phyloP scores from a whole-genome alignment of 2,113 vertebrate genomes.

The Eurypyga helias region DNA sequence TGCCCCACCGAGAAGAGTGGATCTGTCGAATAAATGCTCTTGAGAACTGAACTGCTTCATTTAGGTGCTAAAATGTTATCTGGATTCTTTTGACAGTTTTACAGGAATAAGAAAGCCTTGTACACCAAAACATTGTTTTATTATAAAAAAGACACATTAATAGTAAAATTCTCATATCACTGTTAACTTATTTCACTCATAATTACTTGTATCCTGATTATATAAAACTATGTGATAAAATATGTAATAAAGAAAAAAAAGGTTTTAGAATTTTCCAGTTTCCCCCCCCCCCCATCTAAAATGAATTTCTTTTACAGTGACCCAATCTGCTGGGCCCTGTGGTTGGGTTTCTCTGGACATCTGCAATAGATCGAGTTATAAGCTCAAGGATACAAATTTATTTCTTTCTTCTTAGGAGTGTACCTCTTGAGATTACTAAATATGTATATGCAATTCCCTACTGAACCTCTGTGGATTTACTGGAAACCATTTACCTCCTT shows the following conservation, averaged over 20 bases:
- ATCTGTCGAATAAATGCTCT: neutral
- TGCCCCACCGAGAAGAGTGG: neutral
- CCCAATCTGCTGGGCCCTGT: neutral
- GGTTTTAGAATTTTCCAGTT: neutral
- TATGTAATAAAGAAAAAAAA: neutral
- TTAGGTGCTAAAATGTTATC: neutral
- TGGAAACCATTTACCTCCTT: neutral
- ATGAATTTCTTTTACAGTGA: neutral
- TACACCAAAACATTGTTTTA: neutral
- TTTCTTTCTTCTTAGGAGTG: neutral
- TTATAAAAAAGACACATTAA: neutral
- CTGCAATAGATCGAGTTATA: constrained; percentile 19
- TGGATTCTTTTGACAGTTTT: neutral
- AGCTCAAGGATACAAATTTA: neutral
- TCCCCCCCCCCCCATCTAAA: neutral
- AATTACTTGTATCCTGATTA: neutral
- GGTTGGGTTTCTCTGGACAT: neutral
- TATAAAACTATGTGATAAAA: neutral
- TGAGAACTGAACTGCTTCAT: neutral
- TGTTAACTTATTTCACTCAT: neutral
- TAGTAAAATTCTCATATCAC: neutral
- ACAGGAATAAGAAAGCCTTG: neutral
- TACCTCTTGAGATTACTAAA: neutral
- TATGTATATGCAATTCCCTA: neutral
- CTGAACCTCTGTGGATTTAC: neutral